These are phyloP conservation scores for Meganola albula DNA, from an alignment of 2,888 invertebrate species.

Conservation along the genomic window DNA sequence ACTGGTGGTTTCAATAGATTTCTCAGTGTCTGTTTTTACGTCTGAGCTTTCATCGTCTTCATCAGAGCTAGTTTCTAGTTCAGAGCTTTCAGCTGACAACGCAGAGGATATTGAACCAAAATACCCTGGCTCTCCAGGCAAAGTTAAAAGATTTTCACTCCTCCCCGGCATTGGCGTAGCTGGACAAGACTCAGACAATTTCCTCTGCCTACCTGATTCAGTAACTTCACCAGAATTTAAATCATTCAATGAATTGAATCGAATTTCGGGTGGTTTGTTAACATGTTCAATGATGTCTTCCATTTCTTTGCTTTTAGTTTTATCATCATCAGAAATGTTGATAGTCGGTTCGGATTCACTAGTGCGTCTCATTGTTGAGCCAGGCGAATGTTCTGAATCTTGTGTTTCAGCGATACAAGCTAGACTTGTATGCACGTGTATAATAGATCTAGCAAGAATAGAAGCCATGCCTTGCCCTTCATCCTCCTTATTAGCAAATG, in stretches of 20 bases:
- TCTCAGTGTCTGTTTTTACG: conserved; percentile 63
- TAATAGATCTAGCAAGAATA: conserved; percentile 80
- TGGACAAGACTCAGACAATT: conserved; percentile 67
- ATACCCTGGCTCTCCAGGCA: conserved; percentile 55
- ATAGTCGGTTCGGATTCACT: conserved; percentile 64
- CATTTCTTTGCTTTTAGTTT: conserved; percentile 16
- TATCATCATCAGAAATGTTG: conserved; percentile 46
- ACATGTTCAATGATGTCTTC: conserved; percentile 22
- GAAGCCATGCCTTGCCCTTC: conserved; percentile 81
- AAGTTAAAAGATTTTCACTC: conserved; percentile 53
- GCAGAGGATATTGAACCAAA: conserved; percentile 65
- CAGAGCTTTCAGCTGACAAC: conserved; percentile 66
- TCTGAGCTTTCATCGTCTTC: conserved; percentile 70
- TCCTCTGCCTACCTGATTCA: conserved; percentile 34
- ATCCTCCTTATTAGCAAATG: conserved; percentile 52
- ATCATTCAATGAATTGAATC: conserved; percentile 58
- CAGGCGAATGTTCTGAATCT: conserved; percentile 66
- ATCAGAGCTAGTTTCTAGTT: conserved; percentile 61
- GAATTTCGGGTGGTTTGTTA: conserved; percentile 48
- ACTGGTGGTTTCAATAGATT: conserved; percentile 74
- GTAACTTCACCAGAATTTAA: conserved; percentile 40
- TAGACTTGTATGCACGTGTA: conserved; percentile 77
- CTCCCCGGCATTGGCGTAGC: conserved; percentile 56
- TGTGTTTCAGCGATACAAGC: conserved; percentile 77
- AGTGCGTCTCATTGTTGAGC: conserved; percentile 54